Evolutionary conservation across 2,888 invertebrate species (phyloP).

Genomic region (Imbricaverruca yamaguchii): DNA sequence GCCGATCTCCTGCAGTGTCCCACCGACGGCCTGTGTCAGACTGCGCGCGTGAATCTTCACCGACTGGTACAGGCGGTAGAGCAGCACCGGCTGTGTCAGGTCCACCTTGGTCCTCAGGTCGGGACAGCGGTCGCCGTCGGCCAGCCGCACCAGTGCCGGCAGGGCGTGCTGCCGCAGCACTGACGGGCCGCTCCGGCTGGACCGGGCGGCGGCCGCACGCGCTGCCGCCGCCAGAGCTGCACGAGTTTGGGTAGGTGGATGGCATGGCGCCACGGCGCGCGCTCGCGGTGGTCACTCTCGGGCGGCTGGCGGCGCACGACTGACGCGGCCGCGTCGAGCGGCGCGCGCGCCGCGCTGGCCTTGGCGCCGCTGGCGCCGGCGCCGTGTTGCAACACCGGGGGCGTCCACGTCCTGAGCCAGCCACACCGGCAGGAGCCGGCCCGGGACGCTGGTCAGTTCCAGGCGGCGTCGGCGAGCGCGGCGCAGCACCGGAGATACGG

Average conservation of each 20-base stretch:
- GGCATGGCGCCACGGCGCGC: not conserved
- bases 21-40: constrained; percentile 25
- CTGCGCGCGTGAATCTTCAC: constrained; percentile 45
- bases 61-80: constrained; percentile 56
- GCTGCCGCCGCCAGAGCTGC: not conserved
- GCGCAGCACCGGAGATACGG: not conserved
- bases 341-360: not conserved
- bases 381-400: not conserved
- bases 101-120: constrained; percentile 35
- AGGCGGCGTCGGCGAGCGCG: not conserved
- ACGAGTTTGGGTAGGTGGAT: not conserved
- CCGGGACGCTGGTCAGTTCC: not conserved
- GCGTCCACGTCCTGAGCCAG: too few relatives aligned
- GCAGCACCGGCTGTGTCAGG: constrained; percentile 50
- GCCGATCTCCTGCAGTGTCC: constrained; percentile 43
- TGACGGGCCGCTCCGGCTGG: too few relatives aligned
- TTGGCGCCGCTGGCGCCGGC: not conserved
- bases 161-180: constrained; percentile 52
- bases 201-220: not conserved
- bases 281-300: not conserved
- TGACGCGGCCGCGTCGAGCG: not conserved
- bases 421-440: not conserved
- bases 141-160: constrained; percentile 53
- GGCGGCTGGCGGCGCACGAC: not conserved
- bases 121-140: constrained; percentile 34